Conservation (phyloP, 2,113 vertebrate species). For the Dendrocopos noguchii region DNA sequence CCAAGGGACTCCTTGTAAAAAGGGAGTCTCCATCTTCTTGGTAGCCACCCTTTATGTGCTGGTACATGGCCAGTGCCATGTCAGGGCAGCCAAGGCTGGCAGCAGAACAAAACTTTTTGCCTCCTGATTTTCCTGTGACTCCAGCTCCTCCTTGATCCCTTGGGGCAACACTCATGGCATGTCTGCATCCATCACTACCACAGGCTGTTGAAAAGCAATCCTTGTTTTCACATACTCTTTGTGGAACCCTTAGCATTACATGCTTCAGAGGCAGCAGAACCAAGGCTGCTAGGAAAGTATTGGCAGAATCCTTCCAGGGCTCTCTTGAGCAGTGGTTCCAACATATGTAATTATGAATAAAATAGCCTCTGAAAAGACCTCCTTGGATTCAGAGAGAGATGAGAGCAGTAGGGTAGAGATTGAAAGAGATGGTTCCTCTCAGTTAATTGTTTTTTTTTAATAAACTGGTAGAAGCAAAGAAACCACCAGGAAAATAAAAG, state of each 20-base stretch:
- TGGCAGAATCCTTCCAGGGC: slow-evolving; percentile 60
- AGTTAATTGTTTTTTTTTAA: slow-evolving; percentile 74
- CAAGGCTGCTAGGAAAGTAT: slow-evolving; percentile 49
- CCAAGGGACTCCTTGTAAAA: no score
- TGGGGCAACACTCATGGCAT: background rate
- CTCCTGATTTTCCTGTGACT: background rate
- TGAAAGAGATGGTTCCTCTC: slow-evolving; percentile 69
- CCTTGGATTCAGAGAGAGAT: slow-evolving; percentile 61
- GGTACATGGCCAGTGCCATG: no score
- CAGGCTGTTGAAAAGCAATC: slow-evolving; percentile 4
- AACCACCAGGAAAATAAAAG: slow-evolving; percentile 73
- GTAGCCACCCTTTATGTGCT: no score
- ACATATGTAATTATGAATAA: slow-evolving; percentile 70
- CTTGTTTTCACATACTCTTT: slow-evolving; percentile 12
- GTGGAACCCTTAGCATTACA: slow-evolving; percentile 31
- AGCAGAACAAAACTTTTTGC: background rate
- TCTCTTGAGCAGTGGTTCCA: slow-evolving; percentile 60
- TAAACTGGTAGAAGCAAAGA: slow-evolving; percentile 73
- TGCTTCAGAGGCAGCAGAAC: background rate
- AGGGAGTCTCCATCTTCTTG: no score
- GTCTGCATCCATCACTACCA: background rate
- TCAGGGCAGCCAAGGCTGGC: background rate
- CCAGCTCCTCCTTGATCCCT: background rate
- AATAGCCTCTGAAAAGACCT: slow-evolving; percentile 69
- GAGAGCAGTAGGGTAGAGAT: slow-evolving; percentile 71